Percentiles rank a stretch among this genome's conserved stretches.
Conservation (phyloP, 2,113 vertebrate species). For the Cynopterus brachyotis region DNA sequence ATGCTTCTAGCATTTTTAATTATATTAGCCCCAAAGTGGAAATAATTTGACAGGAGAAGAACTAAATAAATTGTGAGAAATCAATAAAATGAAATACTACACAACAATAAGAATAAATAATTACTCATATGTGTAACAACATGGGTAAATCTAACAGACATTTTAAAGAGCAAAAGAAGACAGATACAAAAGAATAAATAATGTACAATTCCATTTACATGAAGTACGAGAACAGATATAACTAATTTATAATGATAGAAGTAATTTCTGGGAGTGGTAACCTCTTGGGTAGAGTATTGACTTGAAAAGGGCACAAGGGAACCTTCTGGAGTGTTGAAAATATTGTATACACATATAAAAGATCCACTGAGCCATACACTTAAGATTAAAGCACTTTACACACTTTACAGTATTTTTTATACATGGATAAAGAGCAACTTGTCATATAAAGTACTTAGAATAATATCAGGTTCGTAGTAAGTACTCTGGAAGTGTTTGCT, state of each 20-base stretch:
- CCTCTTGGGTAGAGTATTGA: neutral
- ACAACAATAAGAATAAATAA: neutral
- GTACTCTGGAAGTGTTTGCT: neutral
- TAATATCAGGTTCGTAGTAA: neutral
- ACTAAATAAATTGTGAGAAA: neutral
- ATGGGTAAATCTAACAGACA: neutral
- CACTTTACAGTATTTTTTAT: neutral
- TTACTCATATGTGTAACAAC: neutral
- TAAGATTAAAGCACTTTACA: neutral
- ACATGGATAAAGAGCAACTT: neutral
- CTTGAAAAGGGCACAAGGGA: neutral
- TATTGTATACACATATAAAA: neutral
- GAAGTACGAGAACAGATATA: neutral
- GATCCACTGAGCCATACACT: neutral
- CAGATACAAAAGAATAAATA: neutral
- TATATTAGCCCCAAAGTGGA: neutral
- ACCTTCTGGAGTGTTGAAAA: neutral
- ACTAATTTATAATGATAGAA: neutral
- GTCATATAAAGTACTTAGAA: neutral
- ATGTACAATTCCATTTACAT: neutral
- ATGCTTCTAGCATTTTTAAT: slow-evolving; percentile 33
- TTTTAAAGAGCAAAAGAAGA: neutral
- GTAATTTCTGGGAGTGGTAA: neutral
- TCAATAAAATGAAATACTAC: neutral
- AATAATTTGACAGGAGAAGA: neutral